These are phyloP conservation scores for Callocephalon fimbriatum DNA, from an alignment of 2,113 vertebrate species.

Conservation along the genomic window DNA sequence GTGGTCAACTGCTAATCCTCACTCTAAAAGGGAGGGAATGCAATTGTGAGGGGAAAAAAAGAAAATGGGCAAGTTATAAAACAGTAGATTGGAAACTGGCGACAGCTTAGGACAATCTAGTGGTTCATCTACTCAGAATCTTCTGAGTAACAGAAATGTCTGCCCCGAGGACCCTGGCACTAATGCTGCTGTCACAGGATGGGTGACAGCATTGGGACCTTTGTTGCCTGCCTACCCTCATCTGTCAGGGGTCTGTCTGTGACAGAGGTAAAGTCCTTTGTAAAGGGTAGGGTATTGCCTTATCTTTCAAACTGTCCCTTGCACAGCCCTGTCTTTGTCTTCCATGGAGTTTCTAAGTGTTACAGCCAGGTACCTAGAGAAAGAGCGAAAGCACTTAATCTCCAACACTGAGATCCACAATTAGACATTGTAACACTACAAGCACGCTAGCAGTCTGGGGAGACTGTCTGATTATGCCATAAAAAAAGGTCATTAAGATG, in stretches of 20 bases:
- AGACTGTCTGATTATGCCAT: background rate
- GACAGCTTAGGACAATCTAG: background rate
- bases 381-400: background rate
- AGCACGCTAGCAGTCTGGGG: background rate
- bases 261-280: background rate
- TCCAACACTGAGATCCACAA: background rate
- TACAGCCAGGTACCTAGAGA: background rate
- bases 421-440: background rate
- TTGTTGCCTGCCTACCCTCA: background rate
- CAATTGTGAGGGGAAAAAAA: background rate
- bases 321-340: background rate
- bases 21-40: background rate
- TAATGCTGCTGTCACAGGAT: background rate
- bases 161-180: rapidly evolving
- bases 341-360: background rate
- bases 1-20: background rate
- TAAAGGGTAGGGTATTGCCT: rapidly evolving
- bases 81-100: background rate
- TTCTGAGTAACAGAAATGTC: background rate
- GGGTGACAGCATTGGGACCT: background rate
- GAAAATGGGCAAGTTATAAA: background rate
- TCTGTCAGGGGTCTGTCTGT: background rate
- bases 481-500: background rate
- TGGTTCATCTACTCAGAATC: background rate
- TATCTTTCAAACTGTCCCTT: background rate